These are phyloP conservation scores for Ophonus ardosiacus DNA, from an alignment of 2,888 invertebrate species.

Conservation along the genomic window DNA sequence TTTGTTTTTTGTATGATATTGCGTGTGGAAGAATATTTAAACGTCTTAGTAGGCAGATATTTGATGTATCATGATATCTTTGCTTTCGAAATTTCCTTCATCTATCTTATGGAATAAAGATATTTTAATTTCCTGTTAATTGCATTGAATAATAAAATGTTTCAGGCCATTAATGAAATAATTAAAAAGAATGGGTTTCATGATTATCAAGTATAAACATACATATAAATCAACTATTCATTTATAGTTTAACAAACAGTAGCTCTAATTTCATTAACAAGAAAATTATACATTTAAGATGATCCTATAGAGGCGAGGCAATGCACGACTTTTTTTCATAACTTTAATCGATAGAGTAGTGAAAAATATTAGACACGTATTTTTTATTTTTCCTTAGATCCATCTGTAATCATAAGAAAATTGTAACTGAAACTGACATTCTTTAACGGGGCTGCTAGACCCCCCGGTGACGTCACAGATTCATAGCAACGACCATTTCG, in stretches of 20 bases:
- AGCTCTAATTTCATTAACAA: background rate
- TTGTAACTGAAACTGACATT: too few relatives aligned
- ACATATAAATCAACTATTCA: background rate
- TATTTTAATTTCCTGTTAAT: background rate
- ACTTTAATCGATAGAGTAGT: too few relatives aligned
- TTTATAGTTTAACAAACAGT: background rate
- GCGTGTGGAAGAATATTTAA: conserved; percentile 1
- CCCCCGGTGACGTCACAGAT: too few relatives aligned
- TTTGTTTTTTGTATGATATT: conserved; percentile 21
- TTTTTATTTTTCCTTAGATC: too few relatives aligned
- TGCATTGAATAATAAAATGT: background rate
- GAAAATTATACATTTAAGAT: too few relatives aligned
- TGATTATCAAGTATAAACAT: background rate
- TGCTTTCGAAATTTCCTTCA: conserved; percentile 5
- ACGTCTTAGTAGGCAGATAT: background rate
- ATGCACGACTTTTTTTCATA: too few relatives aligned
- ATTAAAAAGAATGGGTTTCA: background rate
- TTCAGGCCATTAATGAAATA: background rate
- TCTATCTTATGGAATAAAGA: conserved; percentile 6
- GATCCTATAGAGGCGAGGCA: too few relatives aligned
- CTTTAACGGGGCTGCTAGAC: too few relatives aligned
- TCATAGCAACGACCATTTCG: too few relatives aligned
- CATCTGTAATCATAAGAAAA: too few relatives aligned
- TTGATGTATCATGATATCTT: conserved; percentile 23
- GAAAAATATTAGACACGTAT: too few relatives aligned